Conservation (phyloP, 1,140 invertebrate genomes). For the Neodiprion pinetum region DNA sequence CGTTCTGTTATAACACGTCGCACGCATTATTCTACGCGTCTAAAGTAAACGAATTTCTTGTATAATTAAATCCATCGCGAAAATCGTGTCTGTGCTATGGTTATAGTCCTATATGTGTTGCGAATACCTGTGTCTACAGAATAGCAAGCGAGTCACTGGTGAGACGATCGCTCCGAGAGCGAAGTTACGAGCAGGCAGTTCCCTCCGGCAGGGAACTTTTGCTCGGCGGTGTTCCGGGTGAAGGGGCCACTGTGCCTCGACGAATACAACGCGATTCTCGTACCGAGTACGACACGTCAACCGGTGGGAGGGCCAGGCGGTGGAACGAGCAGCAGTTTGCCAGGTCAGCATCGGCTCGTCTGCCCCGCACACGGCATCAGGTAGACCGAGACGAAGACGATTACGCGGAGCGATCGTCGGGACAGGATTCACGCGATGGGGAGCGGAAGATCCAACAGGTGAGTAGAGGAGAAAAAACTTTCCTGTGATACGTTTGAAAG, state of each 20-base stretch:
- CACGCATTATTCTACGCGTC: no score
- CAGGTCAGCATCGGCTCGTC: slow-evolving; percentile 80
- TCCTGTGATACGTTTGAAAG: neutral
- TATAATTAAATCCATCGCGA: no score
- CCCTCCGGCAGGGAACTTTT: slow-evolving; percentile 39
- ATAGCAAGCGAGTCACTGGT: slow-evolving; percentile 40
- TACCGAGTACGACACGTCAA: slow-evolving; percentile 33
- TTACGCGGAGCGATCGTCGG: slow-evolving; percentile 48
- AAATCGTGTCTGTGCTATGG: no score
- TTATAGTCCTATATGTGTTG: neutral
- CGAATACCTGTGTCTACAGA: slow-evolving; percentile 19
- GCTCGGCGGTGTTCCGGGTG: slow-evolving; percentile 37
- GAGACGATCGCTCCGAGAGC: slow-evolving; percentile 52
- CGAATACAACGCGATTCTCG: slow-evolving; percentile 38
- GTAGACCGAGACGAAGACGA: slow-evolving; percentile 54
- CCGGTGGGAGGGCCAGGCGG: slow-evolving; percentile 40
- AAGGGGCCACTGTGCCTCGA: slow-evolving; percentile 42
- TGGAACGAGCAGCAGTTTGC: slow-evolving; percentile 64
- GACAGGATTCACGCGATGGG: slow-evolving; percentile 63
- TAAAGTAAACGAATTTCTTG: no score
- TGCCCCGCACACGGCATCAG: slow-evolving; percentile 67
- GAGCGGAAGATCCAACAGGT: slow-evolving; percentile 73
- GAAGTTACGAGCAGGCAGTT: slow-evolving; percentile 42
- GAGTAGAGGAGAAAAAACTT: slow-evolving; percentile 19
- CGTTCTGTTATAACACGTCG: no score